A percentile compares a stretch with the other conserved stretches of the same genome.
Conservation (phyloP, 2,888 invertebrate species). For the Tetragnatha montana region DNA sequence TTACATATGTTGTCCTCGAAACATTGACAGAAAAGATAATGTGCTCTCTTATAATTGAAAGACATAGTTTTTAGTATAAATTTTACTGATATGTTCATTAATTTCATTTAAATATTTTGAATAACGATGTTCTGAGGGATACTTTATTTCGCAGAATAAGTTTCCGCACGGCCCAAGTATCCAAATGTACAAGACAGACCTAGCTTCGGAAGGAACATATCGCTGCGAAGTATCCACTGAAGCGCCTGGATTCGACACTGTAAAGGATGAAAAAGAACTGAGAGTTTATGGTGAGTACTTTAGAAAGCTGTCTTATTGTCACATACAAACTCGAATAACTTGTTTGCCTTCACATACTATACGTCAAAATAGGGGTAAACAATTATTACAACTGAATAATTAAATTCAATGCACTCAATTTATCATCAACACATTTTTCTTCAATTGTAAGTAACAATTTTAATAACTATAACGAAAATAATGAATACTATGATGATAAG, state of each 20-base stretch:
- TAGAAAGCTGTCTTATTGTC: too few species aligned
- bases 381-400: too few species aligned
- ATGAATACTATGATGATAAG: too few species aligned
- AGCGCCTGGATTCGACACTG: conserved; percentile 72
- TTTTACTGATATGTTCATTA: not conserved
- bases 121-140: not conserved
- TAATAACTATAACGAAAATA: too few species aligned
- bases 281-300: conserved; percentile 71
- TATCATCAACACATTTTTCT: too few species aligned
- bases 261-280: conserved; percentile 72
- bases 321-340: too few species aligned
- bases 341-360: too few species aligned
- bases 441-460: too few species aligned
- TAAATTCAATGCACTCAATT: too few species aligned
- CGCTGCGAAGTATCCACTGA: conserved; percentile 72
- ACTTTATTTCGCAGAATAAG: conserved; percentile 51
- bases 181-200: conserved; percentile 70
- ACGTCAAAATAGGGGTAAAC: too few species aligned
- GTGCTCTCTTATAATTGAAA: not conserved
- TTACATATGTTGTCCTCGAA: too few species aligned
- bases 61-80: not conserved
- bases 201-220: conserved; percentile 70
- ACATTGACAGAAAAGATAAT: too few species aligned
- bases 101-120: not conserved
- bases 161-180: conserved; percentile 68